phyloP scores from a whole-genome alignment of 2,888 invertebrate genomes.

The Sepiola atlantica region DNA sequence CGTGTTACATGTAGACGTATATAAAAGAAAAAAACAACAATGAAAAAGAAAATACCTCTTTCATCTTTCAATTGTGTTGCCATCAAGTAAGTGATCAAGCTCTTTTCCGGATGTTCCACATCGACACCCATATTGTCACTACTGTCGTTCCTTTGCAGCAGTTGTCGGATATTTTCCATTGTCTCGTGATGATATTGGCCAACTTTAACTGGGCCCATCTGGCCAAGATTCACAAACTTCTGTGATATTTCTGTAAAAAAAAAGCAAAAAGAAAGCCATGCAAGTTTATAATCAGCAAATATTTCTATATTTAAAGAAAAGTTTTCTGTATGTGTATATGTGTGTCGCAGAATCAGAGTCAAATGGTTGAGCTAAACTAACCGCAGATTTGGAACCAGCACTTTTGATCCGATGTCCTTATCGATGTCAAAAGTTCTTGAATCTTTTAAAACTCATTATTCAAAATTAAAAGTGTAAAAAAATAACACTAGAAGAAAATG shows the following conservation, averaged over 20 bases:
- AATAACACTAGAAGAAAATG: too few species aligned
- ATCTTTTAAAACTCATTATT: too few species aligned
- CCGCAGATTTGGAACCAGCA: too few species aligned
- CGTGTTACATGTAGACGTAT: too few species aligned
- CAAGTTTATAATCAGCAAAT: too few species aligned
- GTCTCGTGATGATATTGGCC: slow-evolving; percentile 23
- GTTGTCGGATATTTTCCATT: background rate
- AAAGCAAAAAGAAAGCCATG: background rate
- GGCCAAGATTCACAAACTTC: background rate
- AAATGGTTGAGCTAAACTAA: too few species aligned
- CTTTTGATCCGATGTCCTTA: too few species aligned
- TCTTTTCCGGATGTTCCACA: slow-evolving; percentile 46
- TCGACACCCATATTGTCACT: background rate
- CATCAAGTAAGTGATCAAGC: background rate
- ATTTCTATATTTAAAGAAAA: too few species aligned
- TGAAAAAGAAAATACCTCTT: slow-evolving; percentile 38
- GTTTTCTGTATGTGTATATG: too few species aligned
- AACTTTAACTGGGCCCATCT: slow-evolving; percentile 35
- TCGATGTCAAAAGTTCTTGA: too few species aligned
- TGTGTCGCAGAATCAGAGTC: too few species aligned
- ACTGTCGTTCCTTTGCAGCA: background rate
- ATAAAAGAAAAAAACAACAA: background rate
- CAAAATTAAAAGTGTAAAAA: too few species aligned
- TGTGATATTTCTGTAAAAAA: background rate
- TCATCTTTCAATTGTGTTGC: slow-evolving; percentile 40